Evolutionary conservation across 2,888 invertebrate genomes (phyloP).

Genomic region (Epirrhoe tristata): DNA sequence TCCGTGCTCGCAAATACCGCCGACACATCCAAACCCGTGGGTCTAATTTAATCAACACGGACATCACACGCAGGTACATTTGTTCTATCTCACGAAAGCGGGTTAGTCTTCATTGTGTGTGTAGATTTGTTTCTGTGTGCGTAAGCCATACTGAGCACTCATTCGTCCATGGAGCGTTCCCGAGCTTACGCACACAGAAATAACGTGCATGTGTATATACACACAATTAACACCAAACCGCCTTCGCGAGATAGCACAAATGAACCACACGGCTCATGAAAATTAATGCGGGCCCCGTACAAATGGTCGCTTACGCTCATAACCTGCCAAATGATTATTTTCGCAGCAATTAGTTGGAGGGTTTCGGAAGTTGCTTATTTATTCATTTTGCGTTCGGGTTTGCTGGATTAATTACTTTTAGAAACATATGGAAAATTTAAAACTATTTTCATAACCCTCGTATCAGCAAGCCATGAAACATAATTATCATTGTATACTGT

Average conservation of each 20-base stretch:
- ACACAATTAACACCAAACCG: too few species aligned
- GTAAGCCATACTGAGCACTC: too few species aligned
- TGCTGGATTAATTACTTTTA: neutral
- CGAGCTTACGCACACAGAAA: too few species aligned
- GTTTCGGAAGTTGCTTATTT: conserved; percentile 37
- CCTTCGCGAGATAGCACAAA: too few species aligned
- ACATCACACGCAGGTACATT: conserved; percentile 44
- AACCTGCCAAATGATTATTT: conserved; percentile 62
- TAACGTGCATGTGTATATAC: too few species aligned
- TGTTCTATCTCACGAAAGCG: too few species aligned
- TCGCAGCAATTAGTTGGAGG: conserved; percentile 53
- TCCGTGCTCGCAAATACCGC: conserved; percentile 28
- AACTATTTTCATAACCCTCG: neutral
- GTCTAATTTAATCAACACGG: conserved; percentile 54
- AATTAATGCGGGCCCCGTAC: conserved; percentile 59
- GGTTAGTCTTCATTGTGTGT: too few species aligned
- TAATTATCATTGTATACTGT: too few species aligned
- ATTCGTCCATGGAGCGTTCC: too few species aligned
- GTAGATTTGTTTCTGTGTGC: too few species aligned
- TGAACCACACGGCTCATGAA: conserved; percentile 49
- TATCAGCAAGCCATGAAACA: neutral
- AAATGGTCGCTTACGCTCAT: conserved; percentile 58
- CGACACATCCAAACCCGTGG: conserved; percentile 39
- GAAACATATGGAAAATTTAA: neutral
- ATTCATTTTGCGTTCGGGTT: conserved; percentile 29